Base-by-base conservation (phyloP, 2,797 vertebrate genomes). In the Schizothorax lantsangensis region DNA sequence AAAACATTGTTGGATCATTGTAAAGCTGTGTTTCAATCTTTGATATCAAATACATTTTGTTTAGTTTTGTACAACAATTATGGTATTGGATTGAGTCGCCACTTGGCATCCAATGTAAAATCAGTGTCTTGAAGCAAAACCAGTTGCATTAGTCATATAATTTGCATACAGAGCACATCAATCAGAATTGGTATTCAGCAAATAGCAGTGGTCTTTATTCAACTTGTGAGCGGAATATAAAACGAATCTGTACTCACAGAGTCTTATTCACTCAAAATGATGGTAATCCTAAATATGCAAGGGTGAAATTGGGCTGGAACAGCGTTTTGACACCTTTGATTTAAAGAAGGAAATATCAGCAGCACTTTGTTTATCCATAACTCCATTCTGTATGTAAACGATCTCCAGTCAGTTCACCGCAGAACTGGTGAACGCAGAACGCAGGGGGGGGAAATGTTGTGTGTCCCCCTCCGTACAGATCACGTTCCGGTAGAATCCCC, bases 171-270 rank as follows among this genome's bases (percentile, higher is more conserved):
- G 43, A 52, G 23, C 71, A 45, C 19, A 62, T 26, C 26, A 15
- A 10, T 83, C 38, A 64, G 19, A 77, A 64, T 36, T 64, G 71
- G 19, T 66, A 84, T 66, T 75, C 57, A 49, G 57, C 21, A 64
- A 38, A 75, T 36, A 84, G 19, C 72, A 66, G 40, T 47, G 40
- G 26, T 66, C 57, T 72, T 49, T 84, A 75, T 84, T 66, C 30
- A 75, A 5, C 8, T 23, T 75, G 72, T 36, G 57, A 75, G 26
- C 36, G 5, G 54, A 64, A 84, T 75, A 15, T 47, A n/a, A 84
- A 62, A 62, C 6, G 0, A 30, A 33, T 36, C 21, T 49, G 19
- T 26, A 64, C 43, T 36, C 26, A 2, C 38, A 0, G 10, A 43
- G 73, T 84, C 17, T 49, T 47, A 33, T 62, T 84, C 43, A 36